Conservation (phyloP, 2,888 invertebrate species). For the Tridacna gigas region DNA sequence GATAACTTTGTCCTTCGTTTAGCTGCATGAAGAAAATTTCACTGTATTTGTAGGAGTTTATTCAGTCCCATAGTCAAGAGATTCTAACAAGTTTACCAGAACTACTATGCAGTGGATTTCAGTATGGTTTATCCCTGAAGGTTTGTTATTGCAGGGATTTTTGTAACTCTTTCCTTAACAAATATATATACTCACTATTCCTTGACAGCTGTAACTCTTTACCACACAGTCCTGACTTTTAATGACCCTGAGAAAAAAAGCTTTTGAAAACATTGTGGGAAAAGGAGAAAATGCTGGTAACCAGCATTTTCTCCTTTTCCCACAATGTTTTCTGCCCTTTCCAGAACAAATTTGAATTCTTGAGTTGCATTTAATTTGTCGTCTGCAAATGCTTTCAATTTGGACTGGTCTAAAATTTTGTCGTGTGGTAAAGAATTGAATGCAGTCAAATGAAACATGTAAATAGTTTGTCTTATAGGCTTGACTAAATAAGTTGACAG, state of each 20-base stretch:
- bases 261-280: neutral
- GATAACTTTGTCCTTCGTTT: too few relatives aligned
- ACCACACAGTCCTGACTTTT: neutral
- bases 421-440: too few relatives aligned
- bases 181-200: neutral
- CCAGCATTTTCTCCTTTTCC: neutral
- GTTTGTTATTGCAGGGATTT: conserved; percentile 7
- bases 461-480: too few relatives aligned
- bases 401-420: neutral
- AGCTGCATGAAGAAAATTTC: neutral
- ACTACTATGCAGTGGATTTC: conserved; percentile 50
- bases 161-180: neutral
- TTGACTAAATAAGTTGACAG: too few relatives aligned
- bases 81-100: conserved; percentile 39
- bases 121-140: conserved; percentile 46
- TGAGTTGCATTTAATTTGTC: neutral
- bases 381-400: neutral
- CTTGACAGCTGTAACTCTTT: neutral
- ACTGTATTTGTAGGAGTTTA: conserved; percentile 7
- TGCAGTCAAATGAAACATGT: too few relatives aligned
- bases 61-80: conserved; percentile 14
- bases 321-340: neutral
- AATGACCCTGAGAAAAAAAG: too few relatives aligned
- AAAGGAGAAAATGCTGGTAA: neutral
- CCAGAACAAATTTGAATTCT: neutral